A percentile compares a stretch with the other conserved stretches of the same genome.
Conservation (phyloP, 1,140 invertebrate genomes). For the Augochlora pura region DNA sequence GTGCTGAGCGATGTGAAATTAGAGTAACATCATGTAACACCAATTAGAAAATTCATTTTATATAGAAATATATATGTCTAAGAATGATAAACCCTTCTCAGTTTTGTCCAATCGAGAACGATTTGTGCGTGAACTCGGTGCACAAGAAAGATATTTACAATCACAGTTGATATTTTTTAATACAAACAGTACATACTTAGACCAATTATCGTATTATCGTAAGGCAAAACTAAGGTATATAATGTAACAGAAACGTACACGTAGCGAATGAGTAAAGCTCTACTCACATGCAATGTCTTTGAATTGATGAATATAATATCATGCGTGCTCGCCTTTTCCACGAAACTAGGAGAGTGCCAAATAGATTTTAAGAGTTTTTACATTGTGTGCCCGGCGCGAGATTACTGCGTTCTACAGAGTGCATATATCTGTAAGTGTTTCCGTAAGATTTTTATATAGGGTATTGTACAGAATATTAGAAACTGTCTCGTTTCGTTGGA, state of each 20-base stretch:
- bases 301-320: conserved; percentile 78
- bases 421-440: conserved; percentile 41
- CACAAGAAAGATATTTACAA: conserved; percentile 38
- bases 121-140: too few species aligned
- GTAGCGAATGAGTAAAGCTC: conserved; percentile 53
- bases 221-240: conserved; percentile 35
- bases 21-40: too few species aligned
- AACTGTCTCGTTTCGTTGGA: conserved; percentile 34
- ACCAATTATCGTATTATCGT: conserved; percentile 59
- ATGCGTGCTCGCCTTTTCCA: conserved; percentile 72
- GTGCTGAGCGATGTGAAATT: too few species aligned
- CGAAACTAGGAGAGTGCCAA: conserved; percentile 72
- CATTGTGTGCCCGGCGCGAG: conserved; percentile 39
- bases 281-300: conserved; percentile 75
- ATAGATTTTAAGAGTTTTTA: conserved; percentile 76
- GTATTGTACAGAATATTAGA: conserved; percentile 26
- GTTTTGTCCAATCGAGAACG: too few species aligned
- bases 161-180: conserved; percentile 58
- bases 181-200: conserved; percentile 56
- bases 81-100: too few species aligned
- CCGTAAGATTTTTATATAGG: conserved; percentile 58
- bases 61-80: too few species aligned
- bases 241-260: conserved; percentile 44
- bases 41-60: too few species aligned
- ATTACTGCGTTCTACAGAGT: conserved; percentile 27